These are phyloP conservation scores for Ceratotherium simum DNA, from an alignment of 2,113 vertebrate genomes.

Conservation along the genomic window DNA sequence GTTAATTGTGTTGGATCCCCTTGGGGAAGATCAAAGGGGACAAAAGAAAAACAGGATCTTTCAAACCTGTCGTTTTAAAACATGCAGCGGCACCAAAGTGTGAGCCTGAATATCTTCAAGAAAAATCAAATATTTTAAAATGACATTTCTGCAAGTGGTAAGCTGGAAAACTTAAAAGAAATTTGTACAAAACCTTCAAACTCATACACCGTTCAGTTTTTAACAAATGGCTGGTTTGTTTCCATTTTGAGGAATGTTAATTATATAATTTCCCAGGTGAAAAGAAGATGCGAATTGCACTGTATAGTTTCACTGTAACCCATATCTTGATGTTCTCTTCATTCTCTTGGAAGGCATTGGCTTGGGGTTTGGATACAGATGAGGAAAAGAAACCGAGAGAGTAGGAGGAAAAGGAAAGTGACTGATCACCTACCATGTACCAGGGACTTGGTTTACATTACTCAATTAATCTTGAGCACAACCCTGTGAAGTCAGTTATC, in stretches of 20 bases:
- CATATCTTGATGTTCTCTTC: background rate
- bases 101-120: constrained; percentile 86
- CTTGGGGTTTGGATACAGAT: background rate
- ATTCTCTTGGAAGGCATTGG: background rate
- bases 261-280: constrained; percentile 31
- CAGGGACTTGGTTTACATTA: background rate
- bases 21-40: constrained; percentile 74
- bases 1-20: constrained; percentile 70
- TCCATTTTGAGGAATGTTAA: constrained; percentile 23
- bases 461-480: background rate
- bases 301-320: background rate
- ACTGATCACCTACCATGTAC: background rate
- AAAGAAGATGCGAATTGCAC: background rate
- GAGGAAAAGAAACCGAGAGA: background rate
- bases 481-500: background rate
- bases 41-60: constrained; percentile 78
- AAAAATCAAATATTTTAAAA: constrained; percentile 83
- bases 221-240: constrained; percentile 31
- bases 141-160: constrained; percentile 76
- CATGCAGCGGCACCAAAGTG: constrained; percentile 74
- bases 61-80: constrained; percentile 81
- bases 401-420: background rate
- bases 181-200: constrained; percentile 33
- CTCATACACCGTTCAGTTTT: constrained; percentile 14
- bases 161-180: constrained; percentile 66